Conservation (phyloP, 2,888 invertebrate species). For the Griposia aprilina region DNA sequence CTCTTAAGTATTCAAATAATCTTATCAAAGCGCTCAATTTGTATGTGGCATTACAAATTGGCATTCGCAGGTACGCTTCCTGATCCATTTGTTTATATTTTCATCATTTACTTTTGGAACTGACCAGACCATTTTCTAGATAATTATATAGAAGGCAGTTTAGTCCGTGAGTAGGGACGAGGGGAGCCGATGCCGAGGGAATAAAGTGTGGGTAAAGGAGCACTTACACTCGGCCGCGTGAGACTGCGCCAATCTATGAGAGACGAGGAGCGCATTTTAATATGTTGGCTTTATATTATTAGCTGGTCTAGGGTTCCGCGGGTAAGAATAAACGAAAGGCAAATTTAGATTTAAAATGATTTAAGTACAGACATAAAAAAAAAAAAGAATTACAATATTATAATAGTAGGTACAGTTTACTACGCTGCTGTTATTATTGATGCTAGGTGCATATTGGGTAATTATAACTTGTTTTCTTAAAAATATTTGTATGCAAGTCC, state of each 20-base stretch:
- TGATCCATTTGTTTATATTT: neutral
- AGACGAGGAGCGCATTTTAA: slow-evolving; percentile 34
- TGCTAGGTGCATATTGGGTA: too few species aligned
- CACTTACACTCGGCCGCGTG: neutral
- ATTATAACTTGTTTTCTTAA: too few species aligned
- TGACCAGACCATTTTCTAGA: neutral
- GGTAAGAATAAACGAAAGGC: neutral
- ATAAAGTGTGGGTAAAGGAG: neutral
- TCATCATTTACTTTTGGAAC: neutral
- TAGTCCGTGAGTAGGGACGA: neutral
- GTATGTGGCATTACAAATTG: neutral
- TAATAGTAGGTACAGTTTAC: too few species aligned
- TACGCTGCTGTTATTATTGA: too few species aligned
- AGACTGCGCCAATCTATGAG: neutral
- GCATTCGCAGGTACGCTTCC: too few species aligned
- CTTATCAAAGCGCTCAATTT: neutral
- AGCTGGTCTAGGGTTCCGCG: slow-evolving; percentile 3
- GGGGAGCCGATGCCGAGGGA: neutral
- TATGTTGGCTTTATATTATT: slow-evolving; percentile 11
- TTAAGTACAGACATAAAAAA: too few species aligned
- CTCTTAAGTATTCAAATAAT: neutral
- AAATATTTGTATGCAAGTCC: too few species aligned
- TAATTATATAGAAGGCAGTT: neutral
- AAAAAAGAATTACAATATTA: too few species aligned
- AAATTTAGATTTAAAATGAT: too few species aligned